phyloP scores from a whole-genome alignment of 1,140 invertebrate genomes.

The Steinernema feltiae region DNA sequence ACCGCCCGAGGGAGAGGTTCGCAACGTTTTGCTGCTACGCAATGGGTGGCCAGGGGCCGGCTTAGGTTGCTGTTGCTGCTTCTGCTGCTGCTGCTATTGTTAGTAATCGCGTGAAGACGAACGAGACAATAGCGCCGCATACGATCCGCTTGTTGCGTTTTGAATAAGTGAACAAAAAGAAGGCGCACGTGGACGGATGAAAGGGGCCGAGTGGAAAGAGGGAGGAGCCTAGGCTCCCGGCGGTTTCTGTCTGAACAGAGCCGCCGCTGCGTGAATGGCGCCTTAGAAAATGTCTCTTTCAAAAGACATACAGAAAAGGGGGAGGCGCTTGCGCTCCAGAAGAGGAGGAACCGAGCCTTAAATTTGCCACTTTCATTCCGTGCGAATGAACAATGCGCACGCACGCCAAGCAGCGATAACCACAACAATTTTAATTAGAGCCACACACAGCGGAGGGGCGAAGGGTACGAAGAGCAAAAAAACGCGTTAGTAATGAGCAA shows the following conservation, averaged over 20 bases:
- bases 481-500: not conserved
- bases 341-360: not conserved
- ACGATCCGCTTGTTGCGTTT: conserved; percentile 15
- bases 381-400: not conserved
- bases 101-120: not conserved
- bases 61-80: not conserved
- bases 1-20: not conserved
- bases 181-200: not conserved
- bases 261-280: too few relatives aligned
- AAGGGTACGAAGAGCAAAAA: too few relatives aligned
- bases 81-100: not conserved
- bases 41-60: not conserved
- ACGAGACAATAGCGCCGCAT: not conserved
- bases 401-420: not conserved
- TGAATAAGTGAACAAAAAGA: conserved; percentile 4
- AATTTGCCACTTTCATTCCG: too few relatives aligned
- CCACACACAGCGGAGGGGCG: not conserved
- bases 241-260: too few relatives aligned
- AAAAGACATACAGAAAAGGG: not conserved
- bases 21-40: not conserved
- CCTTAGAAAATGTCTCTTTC: too few relatives aligned
- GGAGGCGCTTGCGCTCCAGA: not conserved
- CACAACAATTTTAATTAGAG: not conserved
- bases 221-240: not conserved
- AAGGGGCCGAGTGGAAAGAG: too few relatives aligned